Base-by-base conservation (phyloP, 2,113 vertebrate genomes). In the Microcebus jonahi region DNA sequence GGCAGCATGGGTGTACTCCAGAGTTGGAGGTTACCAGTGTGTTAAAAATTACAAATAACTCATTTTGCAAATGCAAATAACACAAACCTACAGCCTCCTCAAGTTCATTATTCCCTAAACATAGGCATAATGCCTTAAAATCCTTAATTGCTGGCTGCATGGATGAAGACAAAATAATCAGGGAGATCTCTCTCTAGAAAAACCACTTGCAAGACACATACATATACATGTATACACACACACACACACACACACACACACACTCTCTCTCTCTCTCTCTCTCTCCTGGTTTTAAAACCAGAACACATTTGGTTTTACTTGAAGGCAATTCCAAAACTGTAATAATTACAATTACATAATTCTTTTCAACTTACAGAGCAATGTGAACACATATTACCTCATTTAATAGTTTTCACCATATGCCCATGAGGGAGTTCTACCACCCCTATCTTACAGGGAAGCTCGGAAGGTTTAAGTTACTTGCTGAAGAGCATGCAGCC, bases 341-440 rank as follows among this genome's bases (percentile, higher is more conserved):
- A 92, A 76, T 95, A 93, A 94, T 45, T 94, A 77, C 27, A 92
- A 87, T 70, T 71, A 80, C 6, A 45, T 59, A 88, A 88, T 29
- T 68, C 68, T 73, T 90, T 73, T 50, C 29, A 57, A 65, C 23
- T 91, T 89, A 76, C 45, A 89, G 91, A 90, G 57, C 59, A 90
- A 31, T 91, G 8, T 70, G 67, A 90, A 88, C 21, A 83, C 25
- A 34, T 42, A 83, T 39, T 55, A 70, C 11, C 67, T 95, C 76
- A 79, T 92, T 86, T 57, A 81, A 86, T 27, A 67, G 55, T 80
- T 88, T 86, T 95, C 7, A 42, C 45, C 57, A 71, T 68, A 77
- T 34, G 85, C 21, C n/a, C 20, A 29, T 13, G 23, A 90, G 65
- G 65, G 12, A 39, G 8, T 77, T 92, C 82, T 48, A 93, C 45